Conservation (phyloP, 2,113 vertebrate genomes). For the Sceloporus undulatus region DNA sequence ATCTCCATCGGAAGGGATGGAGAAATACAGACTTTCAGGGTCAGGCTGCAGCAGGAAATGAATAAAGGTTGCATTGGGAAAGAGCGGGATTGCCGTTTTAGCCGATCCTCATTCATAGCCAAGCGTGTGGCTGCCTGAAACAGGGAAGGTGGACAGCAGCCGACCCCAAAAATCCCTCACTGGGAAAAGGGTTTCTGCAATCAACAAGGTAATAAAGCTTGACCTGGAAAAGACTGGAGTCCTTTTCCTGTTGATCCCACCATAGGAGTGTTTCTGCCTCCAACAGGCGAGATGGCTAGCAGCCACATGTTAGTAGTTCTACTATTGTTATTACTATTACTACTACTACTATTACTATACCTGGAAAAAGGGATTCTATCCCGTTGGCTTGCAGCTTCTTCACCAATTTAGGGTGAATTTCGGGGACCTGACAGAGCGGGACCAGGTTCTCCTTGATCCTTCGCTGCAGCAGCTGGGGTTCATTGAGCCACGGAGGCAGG, state of each 20-base stretch:
- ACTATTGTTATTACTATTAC: neutral
- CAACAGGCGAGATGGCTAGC: too few species aligned
- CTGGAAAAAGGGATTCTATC: constrained; percentile 90
- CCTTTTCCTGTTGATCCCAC: neutral
- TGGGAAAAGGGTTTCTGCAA: neutral
- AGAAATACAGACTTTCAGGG: too few species aligned
- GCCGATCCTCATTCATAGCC: too few species aligned
- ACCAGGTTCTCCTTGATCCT: constrained; percentile 84
- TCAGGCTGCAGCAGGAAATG: too few species aligned
- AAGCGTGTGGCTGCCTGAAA: neutral
- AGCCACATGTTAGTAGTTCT: neutral
- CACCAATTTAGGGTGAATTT: constrained; percentile 81
- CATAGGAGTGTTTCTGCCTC: too few species aligned
- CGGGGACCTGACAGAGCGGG: constrained; percentile 77
- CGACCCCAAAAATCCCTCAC: neutral
- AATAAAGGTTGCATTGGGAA: too few species aligned
- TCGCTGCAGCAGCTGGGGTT: constrained; percentile 84
- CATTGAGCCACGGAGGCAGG: constrained; percentile 89
- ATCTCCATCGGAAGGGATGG: too few species aligned
- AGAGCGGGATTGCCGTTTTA: too few species aligned
- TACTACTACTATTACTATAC: constrained; percentile 62
- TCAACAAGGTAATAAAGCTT: too few species aligned
- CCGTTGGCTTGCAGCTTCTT: constrained; percentile 84
- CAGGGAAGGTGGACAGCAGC: neutral
- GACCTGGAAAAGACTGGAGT: too few species aligned